Base-by-base conservation (phyloP, 30 jellyfish, hydroid and myxozoan species). In the Aurelia sp. region DNA sequence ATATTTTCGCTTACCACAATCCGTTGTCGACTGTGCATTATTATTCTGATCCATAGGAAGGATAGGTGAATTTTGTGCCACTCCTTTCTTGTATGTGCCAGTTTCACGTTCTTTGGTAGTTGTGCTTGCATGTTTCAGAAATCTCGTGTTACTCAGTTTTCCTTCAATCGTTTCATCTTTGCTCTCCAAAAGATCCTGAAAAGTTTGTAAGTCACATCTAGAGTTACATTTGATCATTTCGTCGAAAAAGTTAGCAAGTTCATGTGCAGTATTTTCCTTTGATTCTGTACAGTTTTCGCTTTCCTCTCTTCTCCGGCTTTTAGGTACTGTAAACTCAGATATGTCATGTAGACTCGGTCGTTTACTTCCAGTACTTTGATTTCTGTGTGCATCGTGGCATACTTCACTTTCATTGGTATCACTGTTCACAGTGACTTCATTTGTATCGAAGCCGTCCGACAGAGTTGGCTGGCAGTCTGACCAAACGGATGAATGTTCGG, bases 401-500 rank as follows among this genome's bases (percentile, higher is more conserved):
- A 59, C 0, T 13, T 59, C 69, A 18, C 10, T 11, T 30, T 20
- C 17, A 38, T 52, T 58, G 4, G 55, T 74, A 31, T 24, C 21
- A 21, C 27, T 18, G 13, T 38, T 19, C 31, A 20, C 33, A n/a
- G 4, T 21, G 0, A 11, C n/a, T 22, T 33, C 63, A 38, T 19
- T 48, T 19, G 8, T 20, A 9, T 15, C 51, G 3, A 48, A 70
- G 35, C 66, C 15, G 77, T 50, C 82, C 67, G 82, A 60, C 10
- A 31, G 58, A 15, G 81, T 5, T 13, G 71, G 76, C 24, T 67
- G 67, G 47, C 79, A 67, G 40, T 84, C 88, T 35, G 87, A 62
- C 79, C 72, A 84, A 47, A 61, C 81, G 35, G 93, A 60, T 7
- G 81, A 57, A 27, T 17, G 71, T 21, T 84, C 93, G 4, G 93